These are phyloP conservation scores for Leuciscus waleckii DNA, from an alignment of 2,797 vertebrate species.

Conservation along the genomic window DNA sequence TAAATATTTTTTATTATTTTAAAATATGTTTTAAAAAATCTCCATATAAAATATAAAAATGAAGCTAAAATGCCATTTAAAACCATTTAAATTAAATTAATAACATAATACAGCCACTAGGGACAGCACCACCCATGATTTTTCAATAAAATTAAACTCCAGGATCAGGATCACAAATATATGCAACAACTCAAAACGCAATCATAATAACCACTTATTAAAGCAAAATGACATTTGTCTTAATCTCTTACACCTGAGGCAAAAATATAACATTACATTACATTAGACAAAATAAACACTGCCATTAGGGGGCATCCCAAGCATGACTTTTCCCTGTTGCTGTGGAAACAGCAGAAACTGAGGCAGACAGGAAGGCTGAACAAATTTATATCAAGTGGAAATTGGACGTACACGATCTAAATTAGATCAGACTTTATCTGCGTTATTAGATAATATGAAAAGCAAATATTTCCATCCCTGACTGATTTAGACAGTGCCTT, in stretches of 20 bases:
- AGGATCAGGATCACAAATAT: neutral
- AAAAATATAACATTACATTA: neutral
- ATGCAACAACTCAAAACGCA: neutral
- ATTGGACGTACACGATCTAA: neutral
- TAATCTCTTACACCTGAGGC: neutral
- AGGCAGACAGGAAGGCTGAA: neutral
- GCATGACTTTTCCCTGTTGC: slow-evolving; percentile 77
- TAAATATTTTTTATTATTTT: neutral
- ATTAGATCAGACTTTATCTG: slow-evolving; percentile 2
- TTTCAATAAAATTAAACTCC: slow-evolving; percentile 10
- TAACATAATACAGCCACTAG: slow-evolving; percentile 38
- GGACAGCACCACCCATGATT: slow-evolving; percentile 49
- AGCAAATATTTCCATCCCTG: neutral
- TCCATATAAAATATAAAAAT: neutral
- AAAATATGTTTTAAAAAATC: neutral
- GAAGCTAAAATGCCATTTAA: neutral
- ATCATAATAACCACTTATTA: slow-evolving; percentile 42
- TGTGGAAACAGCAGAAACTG: slow-evolving; percentile 48
- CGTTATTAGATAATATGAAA: neutral
- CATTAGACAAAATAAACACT: slow-evolving; percentile 71
- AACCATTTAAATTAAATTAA: neutral
- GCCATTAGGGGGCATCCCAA: slow-evolving; percentile 87
- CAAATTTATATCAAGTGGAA: neutral
- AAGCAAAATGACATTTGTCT: neutral
- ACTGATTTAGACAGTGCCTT: neutral